These are phyloP conservation scores for Lissocephala sabroskyi DNA, from an alignment of 2,888 invertebrate species.

Conservation along the genomic window DNA sequence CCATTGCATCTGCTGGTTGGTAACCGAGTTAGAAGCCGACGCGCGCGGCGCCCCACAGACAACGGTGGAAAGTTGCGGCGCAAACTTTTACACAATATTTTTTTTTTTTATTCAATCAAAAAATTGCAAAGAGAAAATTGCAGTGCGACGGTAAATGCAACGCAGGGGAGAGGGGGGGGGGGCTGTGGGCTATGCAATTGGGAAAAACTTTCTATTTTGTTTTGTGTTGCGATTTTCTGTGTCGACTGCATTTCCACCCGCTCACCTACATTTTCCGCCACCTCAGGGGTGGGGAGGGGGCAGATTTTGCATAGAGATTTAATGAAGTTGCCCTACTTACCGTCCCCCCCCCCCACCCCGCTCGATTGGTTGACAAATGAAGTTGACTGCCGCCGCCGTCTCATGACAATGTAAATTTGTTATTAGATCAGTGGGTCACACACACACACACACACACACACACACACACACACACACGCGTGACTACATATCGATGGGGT, in stretches of 20 bases:
- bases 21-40: conserved; percentile 62
- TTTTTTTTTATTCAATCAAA: conserved; percentile 64
- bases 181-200: conserved; percentile 33
- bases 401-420: conserved; percentile 25
- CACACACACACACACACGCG: conserved; percentile 9
- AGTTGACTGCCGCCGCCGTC: conserved; percentile 21
- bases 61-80: conserved; percentile 3
- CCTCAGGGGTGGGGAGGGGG: neutral
- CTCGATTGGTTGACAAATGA: conserved; percentile 34
- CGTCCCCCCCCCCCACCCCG: neutral
- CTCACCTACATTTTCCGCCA: conserved; percentile 14
- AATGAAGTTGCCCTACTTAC: conserved; percentile 48
- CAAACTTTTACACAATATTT: conserved; percentile 67
- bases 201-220: conserved; percentile 58
- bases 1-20: conserved; percentile 23
- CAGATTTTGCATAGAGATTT: conserved; percentile 47
- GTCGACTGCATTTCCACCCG: conserved; percentile 35
- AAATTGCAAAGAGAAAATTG: conserved; percentile 68
- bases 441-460: conserved; percentile 4
- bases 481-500: neutral
- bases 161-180: too few species aligned
- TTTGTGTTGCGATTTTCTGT: conserved; percentile 51
- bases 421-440: conserved; percentile 32
- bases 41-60: conserved; percentile 11
- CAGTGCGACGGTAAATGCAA: too few species aligned